Evolutionary conservation across 2,888 invertebrate species (phyloP).

Genomic region (Clepsis dumicolana): DNA sequence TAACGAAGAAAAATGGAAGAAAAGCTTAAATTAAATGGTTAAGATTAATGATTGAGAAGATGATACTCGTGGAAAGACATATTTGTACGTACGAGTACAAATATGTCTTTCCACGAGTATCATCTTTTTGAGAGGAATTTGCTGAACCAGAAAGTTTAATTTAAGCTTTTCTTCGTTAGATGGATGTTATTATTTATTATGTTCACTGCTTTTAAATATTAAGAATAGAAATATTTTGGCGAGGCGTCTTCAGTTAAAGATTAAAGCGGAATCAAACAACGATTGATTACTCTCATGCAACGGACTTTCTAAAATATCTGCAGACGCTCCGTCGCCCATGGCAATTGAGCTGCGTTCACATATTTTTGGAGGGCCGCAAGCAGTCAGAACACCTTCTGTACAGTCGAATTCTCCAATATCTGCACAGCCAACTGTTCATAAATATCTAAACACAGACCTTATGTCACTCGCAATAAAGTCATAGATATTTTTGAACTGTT

Average conservation of each 20-base stretch:
- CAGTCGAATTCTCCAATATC: no score
- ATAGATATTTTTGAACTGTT: no score
- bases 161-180: background rate
- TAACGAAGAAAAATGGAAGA: no score
- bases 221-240: background rate
- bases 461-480: no score
- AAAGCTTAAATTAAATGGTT: background rate
- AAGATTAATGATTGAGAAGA: background rate
- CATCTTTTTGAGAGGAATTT: background rate
- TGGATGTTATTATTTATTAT: background rate
- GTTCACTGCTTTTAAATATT: background rate
- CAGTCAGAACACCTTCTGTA: no score
- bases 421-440: no score
- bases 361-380: background rate
- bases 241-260: background rate
- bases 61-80: constrained; percentile 1
- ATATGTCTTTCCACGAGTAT: constrained; percentile 1
- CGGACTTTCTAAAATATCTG: background rate
- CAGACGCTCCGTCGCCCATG: background rate
- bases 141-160: background rate
- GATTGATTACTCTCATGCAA: background rate
- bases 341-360: background rate
- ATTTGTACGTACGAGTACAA: background rate
- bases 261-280: background rate
- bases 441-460: no score